Evolutionary conservation across 2,113 vertebrate genomes (phyloP).

Genomic region (Ceuthmochares aereus): DNA sequence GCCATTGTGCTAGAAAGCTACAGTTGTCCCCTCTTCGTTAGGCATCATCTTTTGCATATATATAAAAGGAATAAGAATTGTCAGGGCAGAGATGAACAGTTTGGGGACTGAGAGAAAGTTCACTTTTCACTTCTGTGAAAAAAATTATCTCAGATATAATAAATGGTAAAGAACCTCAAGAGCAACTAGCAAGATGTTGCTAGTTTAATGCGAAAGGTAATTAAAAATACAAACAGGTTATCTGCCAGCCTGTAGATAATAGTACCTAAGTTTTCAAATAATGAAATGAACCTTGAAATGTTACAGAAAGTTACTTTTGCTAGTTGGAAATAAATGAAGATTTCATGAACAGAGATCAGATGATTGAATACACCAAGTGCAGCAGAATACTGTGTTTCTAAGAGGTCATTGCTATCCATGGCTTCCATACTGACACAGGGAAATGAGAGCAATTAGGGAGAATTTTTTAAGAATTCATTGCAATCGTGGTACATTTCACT

Average conservation of each 20-base stretch:
- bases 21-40: neutral
- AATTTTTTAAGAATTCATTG: neutral
- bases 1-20: neutral
- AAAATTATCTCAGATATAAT: neutral
- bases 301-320: neutral
- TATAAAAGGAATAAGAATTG: neutral
- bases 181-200: neutral
- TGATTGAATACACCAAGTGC: neutral
- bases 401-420: rapidly evolving
- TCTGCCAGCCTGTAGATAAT: neutral
- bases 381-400: neutral
- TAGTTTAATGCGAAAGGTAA: neutral
- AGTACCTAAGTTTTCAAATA: neutral
- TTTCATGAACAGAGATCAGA: neutral
- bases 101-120: neutral
- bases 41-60: neutral
- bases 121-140: neutral
- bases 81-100: neutral
- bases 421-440: neutral
- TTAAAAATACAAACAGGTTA: neutral
- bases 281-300: neutral
- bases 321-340: neutral
- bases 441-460: neutral
- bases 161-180: neutral
- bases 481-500: neutral